Conservation (phyloP, 2,888 invertebrate genomes). For the Epinotia ramella region DNA sequence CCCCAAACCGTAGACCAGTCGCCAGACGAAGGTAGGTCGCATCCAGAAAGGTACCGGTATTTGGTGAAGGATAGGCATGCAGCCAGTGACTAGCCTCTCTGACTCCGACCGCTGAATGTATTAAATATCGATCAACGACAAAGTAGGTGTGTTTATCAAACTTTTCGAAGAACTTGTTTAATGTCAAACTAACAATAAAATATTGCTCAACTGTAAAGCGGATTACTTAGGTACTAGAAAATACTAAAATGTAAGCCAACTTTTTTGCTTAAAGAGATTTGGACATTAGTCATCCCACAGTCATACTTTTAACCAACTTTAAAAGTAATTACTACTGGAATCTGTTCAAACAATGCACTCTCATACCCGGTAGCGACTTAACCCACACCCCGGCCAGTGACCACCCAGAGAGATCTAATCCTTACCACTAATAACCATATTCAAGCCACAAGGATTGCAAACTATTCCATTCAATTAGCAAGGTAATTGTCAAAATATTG, state of each 20-base stretch:
- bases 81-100: no score
- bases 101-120: not conserved
- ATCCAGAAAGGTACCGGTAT: no score
- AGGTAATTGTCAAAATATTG: constrained; percentile 34
- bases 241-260: not conserved
- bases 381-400: not conserved
- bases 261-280: constrained; percentile 19
- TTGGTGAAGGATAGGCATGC: no score
- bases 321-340: constrained; percentile 30
- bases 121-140: no score
- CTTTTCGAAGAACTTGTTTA: not conserved
- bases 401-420: constrained; percentile 36
- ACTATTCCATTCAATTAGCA: constrained; percentile 27
- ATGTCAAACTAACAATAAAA: not conserved
- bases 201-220: constrained; percentile 32
- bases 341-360: constrained; percentile 27
- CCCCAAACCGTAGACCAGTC: no score
- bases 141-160: not conserved
- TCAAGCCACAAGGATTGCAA: constrained; percentile 14
- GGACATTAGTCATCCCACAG: not conserved
- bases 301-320: constrained; percentile 26
- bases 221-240: not conserved
- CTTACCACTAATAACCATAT: constrained; percentile 3
- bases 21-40: no score
- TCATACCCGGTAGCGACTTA: constrained; percentile 33